A percentile compares a stretch with the other conserved stretches of the same genome.
These are phyloP conservation scores for Myodes glareolus DNA, from an alignment of 2,113 vertebrate species.

Conservation along the genomic window DNA sequence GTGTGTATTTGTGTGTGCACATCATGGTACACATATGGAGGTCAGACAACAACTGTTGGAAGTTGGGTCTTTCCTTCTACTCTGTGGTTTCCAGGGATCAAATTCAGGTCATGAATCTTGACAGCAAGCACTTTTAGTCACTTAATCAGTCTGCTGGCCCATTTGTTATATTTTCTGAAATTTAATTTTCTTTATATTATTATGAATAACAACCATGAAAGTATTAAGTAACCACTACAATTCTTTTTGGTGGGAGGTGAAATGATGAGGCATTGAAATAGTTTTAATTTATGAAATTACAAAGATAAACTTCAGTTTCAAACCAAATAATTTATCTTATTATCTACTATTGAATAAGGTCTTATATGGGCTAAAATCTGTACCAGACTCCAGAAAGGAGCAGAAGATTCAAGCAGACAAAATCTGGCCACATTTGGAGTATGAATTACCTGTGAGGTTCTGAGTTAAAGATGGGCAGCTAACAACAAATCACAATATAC, in stretches of 20 bases:
- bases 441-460: background rate
- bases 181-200: background rate
- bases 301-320: background rate
- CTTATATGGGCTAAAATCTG: background rate
- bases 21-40: background rate
- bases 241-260: constrained; percentile 16
- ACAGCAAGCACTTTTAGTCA: background rate
- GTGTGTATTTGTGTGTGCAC: background rate
- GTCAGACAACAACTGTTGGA: background rate
- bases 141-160: background rate
- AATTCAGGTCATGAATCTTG: background rate
- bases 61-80: background rate
- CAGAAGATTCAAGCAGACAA: background rate
- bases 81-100: background rate
- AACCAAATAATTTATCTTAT: background rate
- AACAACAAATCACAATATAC: background rate
- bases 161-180: background rate
- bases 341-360: background rate
- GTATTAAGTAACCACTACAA: background rate
- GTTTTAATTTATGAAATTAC: background rate
- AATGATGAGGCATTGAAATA: background rate
- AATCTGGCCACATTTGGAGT: background rate
- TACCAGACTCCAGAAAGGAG: background rate
- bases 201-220: background rate
- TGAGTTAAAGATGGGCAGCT: background rate